Evolutionary conservation across 2,888 invertebrate species (phyloP), one percentile per base, ranked within the genome.

Genomic region (Agrilus cyanescens): DNA sequence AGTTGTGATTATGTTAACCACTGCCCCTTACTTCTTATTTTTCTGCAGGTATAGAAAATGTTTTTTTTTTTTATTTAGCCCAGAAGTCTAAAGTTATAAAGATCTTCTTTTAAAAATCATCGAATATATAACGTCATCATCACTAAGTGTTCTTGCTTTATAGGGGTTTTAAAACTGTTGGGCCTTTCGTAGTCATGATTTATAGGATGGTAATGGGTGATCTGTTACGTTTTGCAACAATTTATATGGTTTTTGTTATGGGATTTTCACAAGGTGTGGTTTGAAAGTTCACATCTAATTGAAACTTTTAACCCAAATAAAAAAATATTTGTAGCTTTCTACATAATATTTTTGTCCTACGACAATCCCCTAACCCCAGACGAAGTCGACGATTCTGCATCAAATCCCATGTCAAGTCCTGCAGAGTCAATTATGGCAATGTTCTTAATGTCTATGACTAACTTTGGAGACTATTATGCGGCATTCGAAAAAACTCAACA

Each of bases 151-250:
- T 32, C 48, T n/a, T 43, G 50, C 45, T 52, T 69, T 73, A 33
- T 68, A 93, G 97, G 58, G 96, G 95, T 12, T 93, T 97, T 67
- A 93, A 94, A 68, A 91, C 95, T 0, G 95, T 97, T 1, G 97
- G 97, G 4, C 97, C 97, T 0, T 97, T 97, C 77, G 97, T 97
- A n/a, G 91, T 96, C 53, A 97, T 97, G 96, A 94, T 98, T 54
- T 97, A 97, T 69, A 80, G 95, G 50, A 97, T 98, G 93, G 87
- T 97, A 38, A 85, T 87, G 78, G 94, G 96, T 43, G 97, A 98
- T 69, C 72, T 97, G 25, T 71, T 96, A 18, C 77, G 97, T 50
- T 98, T 98, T 66, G 93, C 95, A 47, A 85, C 87, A 37, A 98
- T 98, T 60, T 98, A 97, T 63, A 70, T 93, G 49, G 93, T 98